A percentile compares a stretch with the other conserved stretches of the same genome.
These are phyloP conservation scores for Styela clava DNA, from an alignment of 23 tunicate genomes.

Conservation along the genomic window DNA sequence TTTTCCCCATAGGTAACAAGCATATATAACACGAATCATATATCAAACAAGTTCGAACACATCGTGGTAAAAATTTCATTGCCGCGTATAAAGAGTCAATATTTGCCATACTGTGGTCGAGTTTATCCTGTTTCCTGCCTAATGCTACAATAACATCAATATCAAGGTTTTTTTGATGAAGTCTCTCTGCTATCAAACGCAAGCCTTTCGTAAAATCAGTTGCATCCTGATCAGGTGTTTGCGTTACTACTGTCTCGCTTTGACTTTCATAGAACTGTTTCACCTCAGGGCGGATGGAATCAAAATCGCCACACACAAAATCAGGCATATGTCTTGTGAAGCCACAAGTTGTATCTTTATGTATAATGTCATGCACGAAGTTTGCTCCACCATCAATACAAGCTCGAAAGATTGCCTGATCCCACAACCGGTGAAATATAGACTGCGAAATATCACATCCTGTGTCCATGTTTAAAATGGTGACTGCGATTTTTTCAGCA, in stretches of 20 bases:
- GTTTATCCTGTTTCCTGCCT: constrained; percentile 35
- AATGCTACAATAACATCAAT: constrained; percentile 35
- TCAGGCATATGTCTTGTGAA: constrained; percentile 37
- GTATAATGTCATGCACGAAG: constrained; percentile 30
- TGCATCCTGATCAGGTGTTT: constrained; percentile 71
- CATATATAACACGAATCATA: constrained; percentile 34
- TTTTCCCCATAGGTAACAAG: constrained; percentile 38
- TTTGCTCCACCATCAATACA: constrained; percentile 83
- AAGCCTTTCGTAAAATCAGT: constrained; percentile 86
- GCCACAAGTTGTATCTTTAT: constrained; percentile 8
- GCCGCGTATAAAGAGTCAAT: constrained; percentile 41
- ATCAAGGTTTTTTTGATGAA: not conserved
- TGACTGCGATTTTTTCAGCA: not conserved
- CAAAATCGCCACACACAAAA: constrained; percentile 82
- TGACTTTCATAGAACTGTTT: constrained; percentile 29
- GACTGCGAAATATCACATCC: not conserved
- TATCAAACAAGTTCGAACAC: constrained; percentile 7
- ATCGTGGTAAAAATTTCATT: constrained; percentile 28
- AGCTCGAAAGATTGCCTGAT: constrained; percentile 44
- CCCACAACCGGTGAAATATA: constrained; percentile 44
- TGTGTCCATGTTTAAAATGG: not conserved
- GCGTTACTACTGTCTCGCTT: constrained; percentile 31
- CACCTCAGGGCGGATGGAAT: constrained; percentile 49
- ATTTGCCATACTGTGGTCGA: constrained; percentile 78
- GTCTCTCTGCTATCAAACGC: constrained; percentile 38